Evolutionary conservation across 37 sponge, comb jelly and placozoan species (phyloP).

Genomic region (Tethya wilhelma): DNA sequence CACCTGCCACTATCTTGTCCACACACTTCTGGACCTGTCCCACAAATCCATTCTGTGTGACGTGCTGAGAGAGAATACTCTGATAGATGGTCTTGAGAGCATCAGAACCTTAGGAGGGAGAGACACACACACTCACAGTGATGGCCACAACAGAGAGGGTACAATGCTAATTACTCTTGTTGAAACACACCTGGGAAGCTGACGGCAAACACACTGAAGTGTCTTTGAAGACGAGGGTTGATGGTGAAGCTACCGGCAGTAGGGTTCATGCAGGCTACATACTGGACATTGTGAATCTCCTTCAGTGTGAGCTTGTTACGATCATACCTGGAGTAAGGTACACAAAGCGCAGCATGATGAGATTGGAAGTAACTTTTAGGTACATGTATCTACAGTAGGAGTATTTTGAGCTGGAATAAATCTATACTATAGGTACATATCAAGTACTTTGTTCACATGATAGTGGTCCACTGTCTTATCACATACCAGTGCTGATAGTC

Average conservation of each 20-base stretch:
- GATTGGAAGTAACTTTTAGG: background rate
- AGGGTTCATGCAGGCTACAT: conserved; percentile 99
- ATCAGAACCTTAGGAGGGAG: conserved; percentile 33
- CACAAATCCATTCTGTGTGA: conserved; percentile 67
- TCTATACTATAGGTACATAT: background rate
- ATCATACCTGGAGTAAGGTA: conserved; percentile 81
- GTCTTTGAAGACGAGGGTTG: conserved; percentile 98
- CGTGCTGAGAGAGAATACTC: conserved; percentile 84
- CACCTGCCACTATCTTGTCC: conserved; percentile 85
- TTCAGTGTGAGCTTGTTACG: conserved; percentile 91
- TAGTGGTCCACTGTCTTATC: no score
- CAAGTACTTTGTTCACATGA: no score
- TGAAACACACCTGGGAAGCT: conserved; percentile 82
- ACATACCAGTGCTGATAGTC: conserved; percentile 96
- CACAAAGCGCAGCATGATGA: background rate
- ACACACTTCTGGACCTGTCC: conserved; percentile 54
- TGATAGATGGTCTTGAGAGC: conserved; percentile 94
- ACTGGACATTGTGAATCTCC: conserved; percentile 96
- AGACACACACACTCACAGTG: background rate
- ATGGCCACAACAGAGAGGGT: background rate
- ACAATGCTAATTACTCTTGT: background rate
- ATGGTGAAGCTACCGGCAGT: conserved; percentile 99
- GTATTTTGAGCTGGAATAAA: no score
- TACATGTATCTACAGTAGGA: background rate
- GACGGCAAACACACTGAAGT: conserved; percentile 98